These are phyloP conservation scores for Cyprichromis sp. DNA, from an alignment of 2,113 vertebrate genomes.

Conservation along the genomic window DNA sequence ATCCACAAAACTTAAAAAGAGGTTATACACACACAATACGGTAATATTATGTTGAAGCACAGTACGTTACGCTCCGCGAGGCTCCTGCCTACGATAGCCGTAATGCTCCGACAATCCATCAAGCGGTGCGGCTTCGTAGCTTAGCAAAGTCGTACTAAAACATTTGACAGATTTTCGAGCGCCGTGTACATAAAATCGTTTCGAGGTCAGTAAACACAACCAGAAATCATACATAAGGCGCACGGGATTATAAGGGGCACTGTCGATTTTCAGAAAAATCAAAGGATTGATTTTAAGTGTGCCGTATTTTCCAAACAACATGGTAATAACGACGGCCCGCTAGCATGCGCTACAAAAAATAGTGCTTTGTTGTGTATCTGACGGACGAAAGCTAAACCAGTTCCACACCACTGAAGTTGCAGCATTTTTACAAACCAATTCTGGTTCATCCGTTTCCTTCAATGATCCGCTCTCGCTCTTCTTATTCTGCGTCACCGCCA, in stretches of 20 bases:
- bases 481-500: fast-evolving
- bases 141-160: fast-evolving
- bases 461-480: fast-evolving
- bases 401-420: fast-evolving
- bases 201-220: fast-evolving
- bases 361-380: not conserved
- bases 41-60: too few species aligned
- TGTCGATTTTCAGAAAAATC: fast-evolving
- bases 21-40: too few species aligned
- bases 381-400: fast-evolving
- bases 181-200: fast-evolving
- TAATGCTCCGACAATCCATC: too few species aligned
- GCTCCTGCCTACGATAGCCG: too few species aligned
- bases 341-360: not conserved
- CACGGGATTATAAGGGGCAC: fast-evolving
- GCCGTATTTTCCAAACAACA: fast-evolving
- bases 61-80: too few species aligned
- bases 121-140: too few species aligned
- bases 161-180: not conserved
- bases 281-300: not conserved
- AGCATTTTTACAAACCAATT: fast-evolving
- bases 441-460: fast-evolving
- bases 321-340: fast-evolving
- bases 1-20: too few species aligned
- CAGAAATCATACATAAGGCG: fast-evolving